Evolutionary conservation across 2,797 vertebrate species (phyloP), one percentile per base, ranked within the genome.

Genomic region (Pangasius larnaudii): DNA sequence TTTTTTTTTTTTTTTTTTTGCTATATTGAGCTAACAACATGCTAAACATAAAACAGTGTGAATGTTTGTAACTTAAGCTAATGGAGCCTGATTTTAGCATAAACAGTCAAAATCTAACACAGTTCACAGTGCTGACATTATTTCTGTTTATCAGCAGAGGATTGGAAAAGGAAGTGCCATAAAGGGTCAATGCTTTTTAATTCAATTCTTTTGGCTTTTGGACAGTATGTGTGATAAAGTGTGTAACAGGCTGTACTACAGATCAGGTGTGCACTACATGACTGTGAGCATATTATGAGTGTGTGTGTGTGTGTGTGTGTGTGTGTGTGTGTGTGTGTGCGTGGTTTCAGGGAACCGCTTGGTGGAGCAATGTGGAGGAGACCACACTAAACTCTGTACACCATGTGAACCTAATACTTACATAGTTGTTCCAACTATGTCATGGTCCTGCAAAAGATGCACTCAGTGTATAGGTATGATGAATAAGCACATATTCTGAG

Each of bases 401-500:
- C 95, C 90, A 0, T 96, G 96, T 91, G 65, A 91, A 5, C 0
- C 0, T 0, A 59, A 42, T 0, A 92, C 30, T 16, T 96, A 39
- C 59, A 86, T 69, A 30, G 0, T 0, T 2, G 0, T 36, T 0
- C 0, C 63, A 2, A n/a, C n/a, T n/a, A 0, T 0, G 0, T 0
- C 0, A 0, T 0, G 0, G 0, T 0, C 0, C 46, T 96, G 96
- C 24, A 0, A 0, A 0, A 61, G 0, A 16, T 96, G 96, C 85
- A 91, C 63, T 1, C 90, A 93, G 74, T 97, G 96, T 86, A 58
- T 83, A 87, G 95, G 96, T 96, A 93, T 33, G 81, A 24, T 19
- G 36, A 46, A 8, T 6, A 27, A 39, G 33, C n/a, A 27, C 42
- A 63, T 46, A 58, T 36, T 79, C 75, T 16, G 27, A 33, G 71